Percentiles rank a stretch among this genome's conserved stretches.
These are phyloP conservation scores for Hirudo medicinalis DNA, from an alignment of 1,140 invertebrate species.

Conservation along the genomic window DNA sequence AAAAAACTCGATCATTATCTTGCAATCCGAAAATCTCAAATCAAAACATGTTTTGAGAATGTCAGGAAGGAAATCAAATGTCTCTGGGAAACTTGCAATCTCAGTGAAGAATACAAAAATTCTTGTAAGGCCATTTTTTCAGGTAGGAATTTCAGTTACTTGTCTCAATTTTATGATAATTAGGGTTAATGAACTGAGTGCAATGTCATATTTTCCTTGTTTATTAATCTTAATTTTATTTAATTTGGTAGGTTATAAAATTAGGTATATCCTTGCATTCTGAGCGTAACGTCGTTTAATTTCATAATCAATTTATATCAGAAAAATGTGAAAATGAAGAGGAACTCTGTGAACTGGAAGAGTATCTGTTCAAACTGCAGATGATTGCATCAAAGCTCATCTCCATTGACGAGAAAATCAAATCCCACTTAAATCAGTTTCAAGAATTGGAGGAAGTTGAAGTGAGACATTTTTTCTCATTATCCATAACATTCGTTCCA, in stretches of 20 bases:
- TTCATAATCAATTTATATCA: too few species aligned
- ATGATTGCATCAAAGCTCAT: neutral
- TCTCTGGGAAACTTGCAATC: neutral
- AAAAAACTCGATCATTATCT: neutral
- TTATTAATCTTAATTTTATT: too few species aligned
- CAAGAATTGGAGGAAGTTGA: conserved; percentile 12
- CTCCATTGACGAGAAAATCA: neutral
- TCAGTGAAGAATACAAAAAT: conserved; percentile 9
- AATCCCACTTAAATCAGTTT: neutral
- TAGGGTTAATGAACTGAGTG: neutral
- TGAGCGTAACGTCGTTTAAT: too few species aligned
- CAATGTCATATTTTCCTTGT: neutral
- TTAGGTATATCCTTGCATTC: too few species aligned
- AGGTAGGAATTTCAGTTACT: neutral
- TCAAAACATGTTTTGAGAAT: neutral
- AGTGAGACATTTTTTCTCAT: neutral
- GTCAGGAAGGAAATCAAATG: neutral
- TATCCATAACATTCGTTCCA: neutral
- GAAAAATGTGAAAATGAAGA: neutral
- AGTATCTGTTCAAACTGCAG: neutral
- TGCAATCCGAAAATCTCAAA: neutral
- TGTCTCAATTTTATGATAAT: neutral
- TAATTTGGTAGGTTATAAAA: too few species aligned
- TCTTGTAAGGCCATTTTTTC: conserved; percentile 1
- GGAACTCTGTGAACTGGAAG: neutral